phyloP scores from a whole-genome alignment of 2,113 vertebrate genomes.

The Plestiodon gilberti region DNA sequence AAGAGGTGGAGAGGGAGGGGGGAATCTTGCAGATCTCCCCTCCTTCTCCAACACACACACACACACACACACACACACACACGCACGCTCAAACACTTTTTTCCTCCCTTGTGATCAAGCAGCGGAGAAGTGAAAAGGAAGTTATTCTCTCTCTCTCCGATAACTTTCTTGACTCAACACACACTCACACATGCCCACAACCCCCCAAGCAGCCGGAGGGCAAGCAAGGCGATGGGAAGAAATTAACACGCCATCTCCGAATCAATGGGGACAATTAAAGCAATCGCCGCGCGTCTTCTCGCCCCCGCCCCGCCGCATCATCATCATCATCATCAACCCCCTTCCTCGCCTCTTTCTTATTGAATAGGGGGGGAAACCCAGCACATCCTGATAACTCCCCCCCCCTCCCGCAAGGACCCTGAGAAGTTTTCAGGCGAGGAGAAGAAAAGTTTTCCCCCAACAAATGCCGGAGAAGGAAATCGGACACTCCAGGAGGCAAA shows the following conservation, averaged over 20 bases:
- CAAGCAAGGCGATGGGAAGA: constrained; percentile 73
- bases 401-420: neutral
- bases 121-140: constrained; percentile 64
- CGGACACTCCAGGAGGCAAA: constrained; percentile 49
- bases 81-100: constrained; percentile 5
- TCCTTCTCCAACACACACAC: too few relatives aligned
- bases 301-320: neutral
- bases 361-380: neutral
- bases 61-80: neutral
- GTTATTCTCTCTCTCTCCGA: constrained; percentile 16
- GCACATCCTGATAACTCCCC: neutral
- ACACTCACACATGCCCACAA: constrained; percentile 11
- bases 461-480: constrained; percentile 44
- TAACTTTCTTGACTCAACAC: constrained; percentile 59
- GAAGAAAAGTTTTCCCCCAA: neutral
- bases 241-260: constrained; percentile 51
- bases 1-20: constrained; percentile 18
- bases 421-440: constrained; percentile 16
- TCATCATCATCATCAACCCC: neutral
- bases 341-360: neutral
- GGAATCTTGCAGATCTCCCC: constrained; percentile 1
- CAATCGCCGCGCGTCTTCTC: constrained; percentile 4
- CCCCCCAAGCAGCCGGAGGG: constrained; percentile 61
- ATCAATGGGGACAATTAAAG: constrained; percentile 30
- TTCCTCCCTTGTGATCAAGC: constrained; percentile 4